Conservation (phyloP, 2,113 vertebrate genomes). For the Limnothrissa miodon region DNA sequence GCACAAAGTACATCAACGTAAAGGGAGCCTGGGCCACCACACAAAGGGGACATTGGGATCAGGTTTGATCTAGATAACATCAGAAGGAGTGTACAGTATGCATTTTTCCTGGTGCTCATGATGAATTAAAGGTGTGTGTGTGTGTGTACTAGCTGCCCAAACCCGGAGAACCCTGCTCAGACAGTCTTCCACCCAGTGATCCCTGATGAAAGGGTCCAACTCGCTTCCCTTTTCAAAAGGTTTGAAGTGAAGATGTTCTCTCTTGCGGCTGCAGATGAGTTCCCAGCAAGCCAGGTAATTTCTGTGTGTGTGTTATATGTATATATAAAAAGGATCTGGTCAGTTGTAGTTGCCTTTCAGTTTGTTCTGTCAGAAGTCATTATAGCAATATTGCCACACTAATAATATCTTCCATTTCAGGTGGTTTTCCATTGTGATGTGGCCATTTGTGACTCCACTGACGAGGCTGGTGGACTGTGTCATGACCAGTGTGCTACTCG, state of each 20-base stretch:
- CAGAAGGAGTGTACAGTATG: no score
- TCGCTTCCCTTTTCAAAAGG: constrained; percentile 62
- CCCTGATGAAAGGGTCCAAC: constrained; percentile 50
- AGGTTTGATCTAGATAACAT: no score
- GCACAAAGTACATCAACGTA: no score
- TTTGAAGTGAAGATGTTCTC: constrained; percentile 70
- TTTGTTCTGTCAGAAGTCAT: neutral
- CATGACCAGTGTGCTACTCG: constrained; percentile 52
- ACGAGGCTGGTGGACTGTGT: constrained; percentile 50
- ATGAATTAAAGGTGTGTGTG: no score
- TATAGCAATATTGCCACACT: neutral
- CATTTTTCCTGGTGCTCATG: no score
- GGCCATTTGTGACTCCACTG: constrained; percentile 62
- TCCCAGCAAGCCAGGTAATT: constrained; percentile 53
- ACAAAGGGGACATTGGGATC: no score
- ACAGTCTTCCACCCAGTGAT: constrained; percentile 59
- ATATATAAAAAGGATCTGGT: neutral
- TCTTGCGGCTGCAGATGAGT: constrained; percentile 48
- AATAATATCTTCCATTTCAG: constrained; percentile 42
- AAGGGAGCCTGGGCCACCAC: no score
- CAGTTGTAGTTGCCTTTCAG: neutral
- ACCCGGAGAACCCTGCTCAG: constrained; percentile 48
- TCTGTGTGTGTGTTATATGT: neutral
- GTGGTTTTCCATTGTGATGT: constrained; percentile 70
- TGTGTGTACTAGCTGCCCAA: constrained; percentile 57